Evolutionary conservation across 1,140 invertebrate species (phyloP).

Genomic region (Drosophila baimaii): DNA sequence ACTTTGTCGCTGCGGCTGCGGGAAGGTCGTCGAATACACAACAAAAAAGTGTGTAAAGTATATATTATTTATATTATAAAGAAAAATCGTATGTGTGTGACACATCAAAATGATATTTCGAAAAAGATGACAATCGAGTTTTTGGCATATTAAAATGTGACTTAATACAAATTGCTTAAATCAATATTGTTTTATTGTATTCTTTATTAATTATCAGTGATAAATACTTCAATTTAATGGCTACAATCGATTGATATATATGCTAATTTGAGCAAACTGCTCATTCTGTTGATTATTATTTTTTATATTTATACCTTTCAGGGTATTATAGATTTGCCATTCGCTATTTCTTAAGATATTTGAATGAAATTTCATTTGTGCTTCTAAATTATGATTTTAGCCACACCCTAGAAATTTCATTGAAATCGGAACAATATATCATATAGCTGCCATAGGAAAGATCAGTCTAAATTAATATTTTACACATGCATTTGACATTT

Average conservation of each 20-base stretch:
- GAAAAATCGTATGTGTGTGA: neutral
- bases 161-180: neutral
- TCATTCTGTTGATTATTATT: neutral
- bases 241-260: neutral
- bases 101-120: constrained; percentile 4
- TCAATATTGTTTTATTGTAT: neutral
- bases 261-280: neutral
- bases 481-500: too few relatives aligned
- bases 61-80: neutral
- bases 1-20: constrained; percentile 11
- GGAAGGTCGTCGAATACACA: constrained; percentile 20
- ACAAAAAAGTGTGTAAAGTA: too few relatives aligned
- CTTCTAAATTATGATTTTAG: too few relatives aligned
- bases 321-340: neutral
- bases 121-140: neutral
- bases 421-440: too few relatives aligned
- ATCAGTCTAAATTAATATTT: too few relatives aligned
- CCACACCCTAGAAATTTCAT: too few relatives aligned
- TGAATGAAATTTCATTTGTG: too few relatives aligned
- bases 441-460: too few relatives aligned
- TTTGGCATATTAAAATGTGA: neutral
- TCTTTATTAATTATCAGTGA: constrained; percentile 7
- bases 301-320: neutral
- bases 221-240: constrained; percentile 3
- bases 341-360: too few relatives aligned